phyloP scores from a whole-genome alignment of 2,797 vertebrate species.

The Geotrypetes seraphini region DNA sequence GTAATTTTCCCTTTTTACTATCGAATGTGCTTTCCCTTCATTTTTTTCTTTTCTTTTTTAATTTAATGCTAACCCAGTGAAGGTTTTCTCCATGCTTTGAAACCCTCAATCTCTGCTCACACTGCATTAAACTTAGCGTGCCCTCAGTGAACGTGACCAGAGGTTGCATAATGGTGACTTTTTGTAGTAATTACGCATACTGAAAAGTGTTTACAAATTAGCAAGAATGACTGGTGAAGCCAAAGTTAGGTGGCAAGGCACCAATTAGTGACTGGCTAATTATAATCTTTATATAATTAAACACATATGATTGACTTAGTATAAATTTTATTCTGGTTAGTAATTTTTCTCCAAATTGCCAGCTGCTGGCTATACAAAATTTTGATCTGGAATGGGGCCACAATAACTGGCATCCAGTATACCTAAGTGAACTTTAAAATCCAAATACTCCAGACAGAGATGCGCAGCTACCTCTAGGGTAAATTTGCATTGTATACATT shows the following conservation, averaged over 20 bases:
- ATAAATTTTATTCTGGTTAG: conserved; percentile 16
- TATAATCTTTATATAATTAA: conserved; percentile 21
- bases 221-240: conserved; percentile 21
- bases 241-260: conserved; percentile 25
- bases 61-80: too few relatives aligned
- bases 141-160: conserved; percentile 54
- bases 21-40: too few relatives aligned
- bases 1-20: too few relatives aligned
- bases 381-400: too few relatives aligned
- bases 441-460: too few relatives aligned
- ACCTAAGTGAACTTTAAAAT: too few relatives aligned
- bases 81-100: conserved; percentile 51
- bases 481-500: too few relatives aligned
- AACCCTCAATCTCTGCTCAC: conserved; percentile 52
- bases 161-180: conserved; percentile 45
- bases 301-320: background rate
- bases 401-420: too few relatives aligned
- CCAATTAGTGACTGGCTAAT: conserved; percentile 29
- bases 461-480: too few relatives aligned
- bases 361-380: background rate
- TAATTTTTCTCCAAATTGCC: background rate
- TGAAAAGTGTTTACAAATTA: conserved; percentile 31
- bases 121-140: conserved; percentile 59
- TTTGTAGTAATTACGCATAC: conserved; percentile 36
- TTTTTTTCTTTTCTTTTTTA: too few relatives aligned